Conservation (phyloP, 2,888 invertebrate genomes). For the Gymnosoma rotundatum region DNA sequence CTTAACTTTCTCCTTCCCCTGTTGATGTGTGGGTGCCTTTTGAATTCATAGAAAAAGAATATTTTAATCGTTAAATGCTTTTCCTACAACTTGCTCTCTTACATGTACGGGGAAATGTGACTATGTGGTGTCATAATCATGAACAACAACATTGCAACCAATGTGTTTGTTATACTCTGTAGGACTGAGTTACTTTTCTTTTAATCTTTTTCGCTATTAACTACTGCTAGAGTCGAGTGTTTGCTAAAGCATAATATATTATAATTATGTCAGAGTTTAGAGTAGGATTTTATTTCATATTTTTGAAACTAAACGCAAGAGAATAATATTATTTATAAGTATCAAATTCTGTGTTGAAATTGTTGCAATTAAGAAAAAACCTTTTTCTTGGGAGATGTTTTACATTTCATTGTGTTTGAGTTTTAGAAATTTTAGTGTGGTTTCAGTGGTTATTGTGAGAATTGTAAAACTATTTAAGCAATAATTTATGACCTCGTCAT, state of each 20-base stretch:
- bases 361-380: not conserved
- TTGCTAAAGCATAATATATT: constrained; percentile 71
- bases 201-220: constrained; percentile 62
- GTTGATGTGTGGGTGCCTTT: not conserved
- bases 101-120: not conserved
- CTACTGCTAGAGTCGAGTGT: constrained; percentile 37
- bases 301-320: not conserved
- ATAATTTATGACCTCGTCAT: too few relatives aligned
- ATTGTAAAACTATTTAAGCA: too few relatives aligned
- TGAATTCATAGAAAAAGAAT: constrained; percentile 6
- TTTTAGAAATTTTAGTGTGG: not conserved
- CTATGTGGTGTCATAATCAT: constrained; percentile 10
- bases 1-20: not conserved
- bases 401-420: not conserved
- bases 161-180: constrained; percentile 51
- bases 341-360: not conserved
- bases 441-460: not conserved
- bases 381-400: too few relatives aligned
- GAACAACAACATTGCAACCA: constrained; percentile 45
- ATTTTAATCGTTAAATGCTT: constrained; percentile 35
- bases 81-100: too few relatives aligned
- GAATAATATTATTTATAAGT: not conserved
- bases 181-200: constrained; percentile 46
- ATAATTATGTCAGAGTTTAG: constrained; percentile 76
- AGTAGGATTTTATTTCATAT: constrained; percentile 39